Conservation (phyloP, 2,797 vertebrate species). For the Pseudotriccus pelzelni region DNA sequence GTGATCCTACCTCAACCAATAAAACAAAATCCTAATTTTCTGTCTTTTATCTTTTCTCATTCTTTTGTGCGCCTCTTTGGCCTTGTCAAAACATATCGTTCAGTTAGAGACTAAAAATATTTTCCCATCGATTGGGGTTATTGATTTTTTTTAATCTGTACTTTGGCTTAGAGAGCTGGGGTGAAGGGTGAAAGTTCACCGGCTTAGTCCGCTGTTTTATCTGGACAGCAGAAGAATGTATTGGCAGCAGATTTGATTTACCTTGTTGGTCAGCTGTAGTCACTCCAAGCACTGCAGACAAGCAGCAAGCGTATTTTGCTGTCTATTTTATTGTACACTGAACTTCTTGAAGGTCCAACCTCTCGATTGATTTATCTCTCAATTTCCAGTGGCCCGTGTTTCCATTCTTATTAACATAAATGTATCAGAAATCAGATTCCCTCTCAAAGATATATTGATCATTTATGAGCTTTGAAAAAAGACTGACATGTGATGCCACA, state of each 20-base stretch:
- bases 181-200: constrained; percentile 87
- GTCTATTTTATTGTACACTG: constrained; percentile 39
- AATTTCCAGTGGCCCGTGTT: constrained; percentile 62
- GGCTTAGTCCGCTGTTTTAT: constrained; percentile 83
- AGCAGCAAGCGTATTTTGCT: constrained; percentile 68
- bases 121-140: constrained; percentile 85
- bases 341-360: constrained; percentile 66
- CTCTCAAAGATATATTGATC: constrained; percentile 61
- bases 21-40: constrained; percentile 85
- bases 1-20: constrained; percentile 74
- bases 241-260: constrained; percentile 85
- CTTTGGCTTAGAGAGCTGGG: constrained; percentile 85
- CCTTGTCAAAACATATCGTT: constrained; percentile 85
- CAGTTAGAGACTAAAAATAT: constrained; percentile 87
- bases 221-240: constrained; percentile 82
- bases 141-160: constrained; percentile 91
- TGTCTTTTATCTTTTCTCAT: constrained; percentile 82
- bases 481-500: background rate
- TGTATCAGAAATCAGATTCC: constrained; percentile 69
- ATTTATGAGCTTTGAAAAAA: constrained; percentile 61
- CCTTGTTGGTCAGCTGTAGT: constrained; percentile 78
- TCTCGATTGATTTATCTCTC: constrained; percentile 72
- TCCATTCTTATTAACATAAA: constrained; percentile 70
- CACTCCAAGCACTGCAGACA: constrained; percentile 72
- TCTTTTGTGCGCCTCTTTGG: constrained; percentile 80